Base-by-base conservation (phyloP, 1,140 invertebrate genomes). In the Drosophila arawakana region DNA sequence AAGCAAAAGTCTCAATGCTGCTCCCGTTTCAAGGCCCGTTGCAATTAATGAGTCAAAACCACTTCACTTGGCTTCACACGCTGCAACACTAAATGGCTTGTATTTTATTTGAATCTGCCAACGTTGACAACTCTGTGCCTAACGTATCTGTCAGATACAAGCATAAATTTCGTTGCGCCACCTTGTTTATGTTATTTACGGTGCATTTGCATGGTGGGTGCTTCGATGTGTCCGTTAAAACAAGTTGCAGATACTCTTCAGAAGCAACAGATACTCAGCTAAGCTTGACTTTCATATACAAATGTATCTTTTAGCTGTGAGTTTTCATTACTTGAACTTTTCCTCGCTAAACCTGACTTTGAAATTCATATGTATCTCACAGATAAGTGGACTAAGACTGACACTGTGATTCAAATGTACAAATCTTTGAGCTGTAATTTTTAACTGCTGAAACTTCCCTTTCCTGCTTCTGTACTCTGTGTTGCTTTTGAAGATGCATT, bases 1-100 rank as follows among this genome's bases (percentile, higher is more conserved):
- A 8, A 13, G n/a, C 44, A 8, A 63, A 46, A 60, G 61, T 77
- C 50, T 69, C 39, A 50, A 71, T 49, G 46, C 18, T 61, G 73
- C 80, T 89, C 81, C 84, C 80, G 80, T 88, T 86, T 30, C 70
- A 65, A 74, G 65, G 68, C 72, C 82, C 83, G 76, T 79, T 88
- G 75, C 68, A 86, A 79, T 85, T 85, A 86, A 88, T 79, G 83
- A 78, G 79, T 79, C 71, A 41, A 72, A 71, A 44, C 50, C 66
- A 75, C 50, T 73, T 66, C 7, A 13, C 35, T 30, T 50, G 46
- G 61, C 41, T 62, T 80, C 71, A 67, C 60, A 66, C 72, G 57
- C 9, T 21, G 25, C 47, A 49, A 47, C 50, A 69, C 57, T 76
- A 76, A 76, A 76, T 74, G 69, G 67, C 52, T 69, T 75, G 49